phyloP scores from a whole-genome alignment of 2,888 invertebrate species.

The Pardosa pseudoannulata region DNA sequence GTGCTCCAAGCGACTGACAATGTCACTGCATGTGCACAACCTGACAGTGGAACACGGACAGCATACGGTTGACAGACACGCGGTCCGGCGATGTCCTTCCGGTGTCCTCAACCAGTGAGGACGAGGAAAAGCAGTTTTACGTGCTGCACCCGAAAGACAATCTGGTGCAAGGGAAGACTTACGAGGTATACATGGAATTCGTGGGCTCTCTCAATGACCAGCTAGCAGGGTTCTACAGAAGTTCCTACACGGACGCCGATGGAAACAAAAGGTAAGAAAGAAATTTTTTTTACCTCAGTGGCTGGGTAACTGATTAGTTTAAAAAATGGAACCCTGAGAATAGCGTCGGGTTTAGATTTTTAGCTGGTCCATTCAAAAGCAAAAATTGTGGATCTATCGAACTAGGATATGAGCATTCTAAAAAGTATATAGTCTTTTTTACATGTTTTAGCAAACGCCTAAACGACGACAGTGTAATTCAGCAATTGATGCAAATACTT shows the following conservation, averaged over 20 bases:
- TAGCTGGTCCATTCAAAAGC: too few species aligned
- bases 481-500: too few species aligned
- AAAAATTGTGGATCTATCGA: too few species aligned
- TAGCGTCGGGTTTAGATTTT: too few species aligned
- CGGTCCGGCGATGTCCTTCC: background rate
- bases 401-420: too few species aligned
- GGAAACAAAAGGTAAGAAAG: constrained; percentile 84
- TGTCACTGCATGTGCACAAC: constrained; percentile 86
- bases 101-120: constrained; percentile 57
- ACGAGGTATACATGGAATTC: constrained; percentile 84
- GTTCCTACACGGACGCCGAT: constrained; percentile 84
- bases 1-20: constrained; percentile 82
- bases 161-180: constrained; percentile 82
- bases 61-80: constrained; percentile 77
- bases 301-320: too few species aligned
- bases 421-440: too few species aligned
- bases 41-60: constrained; percentile 82
- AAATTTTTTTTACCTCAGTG: too few species aligned
- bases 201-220: constrained; percentile 85
- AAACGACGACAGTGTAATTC: too few species aligned
- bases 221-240: constrained; percentile 88
- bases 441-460: too few species aligned
- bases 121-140: constrained; percentile 82
- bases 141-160: constrained; percentile 82
- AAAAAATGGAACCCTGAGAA: too few species aligned